Conservation (phyloP, 2,888 invertebrate species). For the Zhuqinia jingwanae region DNA sequence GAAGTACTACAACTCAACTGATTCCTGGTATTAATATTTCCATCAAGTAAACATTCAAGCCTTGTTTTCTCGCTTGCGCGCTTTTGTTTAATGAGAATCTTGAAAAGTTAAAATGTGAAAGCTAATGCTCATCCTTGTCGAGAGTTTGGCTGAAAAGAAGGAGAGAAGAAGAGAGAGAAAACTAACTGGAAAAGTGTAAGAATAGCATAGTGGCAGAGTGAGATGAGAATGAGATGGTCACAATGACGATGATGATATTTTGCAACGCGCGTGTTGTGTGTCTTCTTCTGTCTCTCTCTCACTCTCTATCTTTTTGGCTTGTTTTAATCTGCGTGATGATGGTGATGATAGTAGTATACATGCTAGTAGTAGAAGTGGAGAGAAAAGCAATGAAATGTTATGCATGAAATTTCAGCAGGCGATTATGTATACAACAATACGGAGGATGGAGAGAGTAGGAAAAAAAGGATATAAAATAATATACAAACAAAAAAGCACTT, state of each 20-base stretch:
- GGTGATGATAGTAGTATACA: neutral
- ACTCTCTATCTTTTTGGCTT: neutral
- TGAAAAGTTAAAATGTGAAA: slow-evolving; percentile 26
- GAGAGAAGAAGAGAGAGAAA: neutral
- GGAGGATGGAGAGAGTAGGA: neutral
- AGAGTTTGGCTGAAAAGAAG: neutral
- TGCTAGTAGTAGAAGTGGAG: neutral
- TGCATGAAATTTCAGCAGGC: neutral
- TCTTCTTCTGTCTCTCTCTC: too few relatives aligned
- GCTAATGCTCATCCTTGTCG: slow-evolving; percentile 5
- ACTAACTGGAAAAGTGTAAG: neutral
- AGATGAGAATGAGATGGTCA: neutral
- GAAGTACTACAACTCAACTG: slow-evolving; percentile 3
- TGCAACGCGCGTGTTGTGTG: neutral
- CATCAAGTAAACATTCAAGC: slow-evolving; percentile 31
- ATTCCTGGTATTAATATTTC: slow-evolving; percentile 36
- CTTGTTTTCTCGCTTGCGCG: too few relatives aligned
- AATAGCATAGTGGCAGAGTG: too few relatives aligned
- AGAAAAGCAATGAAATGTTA: neutral
- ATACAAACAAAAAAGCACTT: slow-evolving; percentile 12
- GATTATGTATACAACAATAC: neutral
- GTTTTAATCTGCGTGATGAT: neutral
- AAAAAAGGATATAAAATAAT: too few relatives aligned
- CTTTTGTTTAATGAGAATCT: slow-evolving; percentile 37
- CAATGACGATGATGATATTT: neutral